phyloP scores from a whole-genome alignment of 2,888 invertebrate species.

The Epirrita christyi region DNA sequence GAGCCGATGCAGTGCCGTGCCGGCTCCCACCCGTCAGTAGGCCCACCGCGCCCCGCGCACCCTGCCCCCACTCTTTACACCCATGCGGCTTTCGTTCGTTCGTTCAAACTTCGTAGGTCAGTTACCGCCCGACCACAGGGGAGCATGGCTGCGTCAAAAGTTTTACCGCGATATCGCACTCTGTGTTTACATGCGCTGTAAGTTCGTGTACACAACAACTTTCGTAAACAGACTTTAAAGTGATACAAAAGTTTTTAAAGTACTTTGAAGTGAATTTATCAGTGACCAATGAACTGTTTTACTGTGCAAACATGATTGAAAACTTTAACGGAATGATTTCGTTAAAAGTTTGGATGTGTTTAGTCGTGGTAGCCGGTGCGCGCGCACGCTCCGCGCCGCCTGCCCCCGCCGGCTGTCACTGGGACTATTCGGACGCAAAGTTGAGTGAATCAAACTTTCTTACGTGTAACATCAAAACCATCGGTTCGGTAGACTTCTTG shows the following conservation, averaged over 20 bases:
- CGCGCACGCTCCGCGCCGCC: conserved; percentile 83
- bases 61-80: conserved; percentile 62
- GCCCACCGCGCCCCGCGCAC: conserved; percentile 60
- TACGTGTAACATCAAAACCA: conserved; percentile 89
- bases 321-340: conserved; percentile 80
- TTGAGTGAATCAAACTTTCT: conserved; percentile 86
- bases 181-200: conserved; percentile 80
- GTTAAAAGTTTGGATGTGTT: conserved; percentile 83
- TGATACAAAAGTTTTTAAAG: conserved; percentile 63
- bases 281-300: conserved; percentile 78
- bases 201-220: conserved; percentile 68
- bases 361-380: conserved; percentile 76
- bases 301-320: conserved; percentile 70
- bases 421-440: conserved; percentile 86
- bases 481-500: conserved; percentile 88
- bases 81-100: conserved; percentile 84
- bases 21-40: conserved; percentile 74
- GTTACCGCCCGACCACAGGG: conserved; percentile 85
- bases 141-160: conserved; percentile 84
- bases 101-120: conserved; percentile 86
- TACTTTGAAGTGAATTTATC: conserved; percentile 59
- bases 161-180: conserved; percentile 78
- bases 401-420: conserved; percentile 90
- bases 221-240: conserved; percentile 62
- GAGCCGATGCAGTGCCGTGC: conserved; percentile 76